phyloP scores from a whole-genome alignment of 2,113 vertebrate genomes.

The Oxyura jamaicensis region DNA sequence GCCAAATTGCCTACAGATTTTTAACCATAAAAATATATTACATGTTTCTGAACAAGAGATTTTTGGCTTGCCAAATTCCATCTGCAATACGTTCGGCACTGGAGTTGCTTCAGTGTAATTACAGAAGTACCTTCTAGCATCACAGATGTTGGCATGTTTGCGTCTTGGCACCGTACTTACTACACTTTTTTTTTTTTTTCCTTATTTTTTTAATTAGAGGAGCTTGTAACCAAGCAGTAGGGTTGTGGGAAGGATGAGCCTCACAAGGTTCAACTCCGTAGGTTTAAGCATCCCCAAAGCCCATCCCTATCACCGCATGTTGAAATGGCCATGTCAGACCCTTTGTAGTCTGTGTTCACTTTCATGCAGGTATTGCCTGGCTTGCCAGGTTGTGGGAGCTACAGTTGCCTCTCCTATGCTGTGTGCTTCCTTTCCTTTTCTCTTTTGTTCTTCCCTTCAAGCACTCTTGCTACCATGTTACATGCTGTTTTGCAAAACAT shows the following conservation, averaged over 20 bases:
- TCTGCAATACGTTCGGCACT: not conserved
- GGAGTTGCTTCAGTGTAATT: not conserved
- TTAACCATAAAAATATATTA: not conserved
- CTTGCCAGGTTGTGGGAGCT: not conserved
- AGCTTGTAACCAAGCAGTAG: not conserved
- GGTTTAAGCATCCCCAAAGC: not conserved
- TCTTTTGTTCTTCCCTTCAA: not conserved
- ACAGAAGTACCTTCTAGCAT: not conserved
- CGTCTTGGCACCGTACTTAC: not conserved
- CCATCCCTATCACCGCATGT: too few species aligned
- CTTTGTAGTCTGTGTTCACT: not conserved
- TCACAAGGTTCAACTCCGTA: not conserved
- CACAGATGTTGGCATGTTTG: not conserved
- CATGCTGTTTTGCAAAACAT: not conserved
- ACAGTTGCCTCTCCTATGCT: not conserved
- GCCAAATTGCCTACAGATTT: conserved; percentile 14
- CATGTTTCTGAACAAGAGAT: not conserved
- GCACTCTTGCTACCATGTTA: not conserved
- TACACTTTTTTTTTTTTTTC: too few species aligned
- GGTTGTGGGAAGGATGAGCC: not conserved
- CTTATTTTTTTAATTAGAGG: not conserved
- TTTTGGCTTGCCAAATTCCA: not conserved
- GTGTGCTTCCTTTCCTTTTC: not conserved
- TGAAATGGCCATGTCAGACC: not conserved
- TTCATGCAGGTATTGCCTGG: not conserved